These are phyloP conservation scores for Colaptes auratus DNA, from an alignment of 2,113 vertebrate genomes.

Conservation along the genomic window DNA sequence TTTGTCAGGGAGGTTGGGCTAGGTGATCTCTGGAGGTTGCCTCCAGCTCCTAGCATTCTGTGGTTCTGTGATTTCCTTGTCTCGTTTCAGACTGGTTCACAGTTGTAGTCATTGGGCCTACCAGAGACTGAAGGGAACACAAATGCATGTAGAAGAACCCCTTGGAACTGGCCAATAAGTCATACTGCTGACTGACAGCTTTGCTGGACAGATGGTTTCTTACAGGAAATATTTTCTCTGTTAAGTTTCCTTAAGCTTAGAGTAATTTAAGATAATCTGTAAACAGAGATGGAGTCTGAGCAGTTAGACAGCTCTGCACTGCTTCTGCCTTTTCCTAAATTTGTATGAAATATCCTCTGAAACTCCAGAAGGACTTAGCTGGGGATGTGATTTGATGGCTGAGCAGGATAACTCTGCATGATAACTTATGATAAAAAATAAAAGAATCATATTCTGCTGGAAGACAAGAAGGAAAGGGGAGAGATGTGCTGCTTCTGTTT, in stretches of 20 bases:
- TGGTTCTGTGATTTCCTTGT: no score
- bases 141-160: background rate
- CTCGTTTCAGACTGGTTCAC: no score
- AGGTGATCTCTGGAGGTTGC: no score
- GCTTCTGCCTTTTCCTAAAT: constrained; percentile 1
- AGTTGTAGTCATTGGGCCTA: no score
- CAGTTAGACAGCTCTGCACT: background rate
- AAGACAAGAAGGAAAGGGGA: background rate
- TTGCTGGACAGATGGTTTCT: background rate
- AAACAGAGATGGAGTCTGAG: background rate
- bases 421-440: constrained; percentile 6
- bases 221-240: background rate
- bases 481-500: constrained; percentile 28
- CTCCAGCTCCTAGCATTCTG: no score
- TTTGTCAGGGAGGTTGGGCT: no score
- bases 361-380: background rate
- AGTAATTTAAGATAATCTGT: background rate
- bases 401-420: constrained; percentile 31
- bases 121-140: background rate
- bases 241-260: constrained; percentile 5
- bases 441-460: background rate
- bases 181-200: background rate
- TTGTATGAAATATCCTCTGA: background rate
- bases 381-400: background rate
- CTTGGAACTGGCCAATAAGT: background rate